Base-by-base conservation (phyloP, 2,113 vertebrate species). In the Axis porcinus region DNA sequence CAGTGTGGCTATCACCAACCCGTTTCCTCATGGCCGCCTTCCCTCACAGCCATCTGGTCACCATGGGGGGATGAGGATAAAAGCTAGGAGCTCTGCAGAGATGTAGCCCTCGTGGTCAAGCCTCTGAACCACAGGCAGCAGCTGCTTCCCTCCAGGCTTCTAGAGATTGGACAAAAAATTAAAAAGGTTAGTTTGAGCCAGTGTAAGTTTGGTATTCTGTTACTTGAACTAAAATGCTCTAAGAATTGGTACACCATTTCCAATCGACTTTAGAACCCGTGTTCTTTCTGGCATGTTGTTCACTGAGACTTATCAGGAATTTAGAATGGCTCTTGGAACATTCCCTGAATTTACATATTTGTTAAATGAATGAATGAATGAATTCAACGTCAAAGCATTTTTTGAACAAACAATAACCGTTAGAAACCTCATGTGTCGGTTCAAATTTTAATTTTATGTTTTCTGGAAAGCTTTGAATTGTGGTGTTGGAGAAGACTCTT, bases 371-470 rank as follows among this genome's bases (percentile, higher is more conserved):
- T 82, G 50, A 82, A 78, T 67, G 57, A 79, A 93, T n/a, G 45
- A 87, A 84, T 79, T 64, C 43, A 43, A 81, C 7, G 64, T 62
- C 52, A 81, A 74, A 85, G n/a, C 60, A 27, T 84, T 91, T 91
- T 91, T 36, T 36, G 60, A 91, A 90, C 33, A 94, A 95, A 84
- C 8, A 78, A 50, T 64, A 58, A 84, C n/a, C 25, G 6, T 62
- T 94, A 84, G 54, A 96, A 95, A 83, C 45, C 27, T 89, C 40
- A 28, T 33, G 16, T 90, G 40, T 87, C 67, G 8, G 11, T 89
- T 86, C 84, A 47, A 55, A 55, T 85, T 95, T 94, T 85, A 89
- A 95, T 89, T 96, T 95, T 89, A 96, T 78, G 40, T 82, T 94
- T 87, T 62, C 16, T 62, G 43, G 45, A 92, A 57, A 89, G 47